These are phyloP conservation scores for Bombus consobrinus DNA, from an alignment of 1,140 invertebrate species.

Conservation along the genomic window DNA sequence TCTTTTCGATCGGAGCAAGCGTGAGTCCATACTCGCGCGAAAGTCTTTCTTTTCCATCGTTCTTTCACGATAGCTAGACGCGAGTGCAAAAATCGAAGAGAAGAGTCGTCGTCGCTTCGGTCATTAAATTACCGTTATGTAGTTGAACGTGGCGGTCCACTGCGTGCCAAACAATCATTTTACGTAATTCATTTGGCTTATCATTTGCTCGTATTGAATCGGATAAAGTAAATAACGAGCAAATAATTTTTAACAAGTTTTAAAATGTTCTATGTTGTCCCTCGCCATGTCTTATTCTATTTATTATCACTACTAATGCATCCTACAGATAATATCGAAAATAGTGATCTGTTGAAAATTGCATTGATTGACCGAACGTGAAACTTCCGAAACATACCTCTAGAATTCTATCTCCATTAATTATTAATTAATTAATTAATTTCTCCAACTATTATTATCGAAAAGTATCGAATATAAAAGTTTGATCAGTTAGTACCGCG, in stretches of 20 bases:
- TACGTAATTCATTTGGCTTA: slow-evolving; percentile 41
- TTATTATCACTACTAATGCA: neutral
- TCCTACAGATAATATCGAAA: slow-evolving; percentile 4
- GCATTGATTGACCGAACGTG: neutral
- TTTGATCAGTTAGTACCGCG: neutral
- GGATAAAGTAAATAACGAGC: slow-evolving; percentile 52
- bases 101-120: neutral
- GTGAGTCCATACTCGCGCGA: neutral
- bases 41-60: neutral
- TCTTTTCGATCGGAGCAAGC: neutral
- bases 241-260: slow-evolving; percentile 40
- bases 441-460: neutral
- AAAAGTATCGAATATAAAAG: neutral
- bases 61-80: neutral
- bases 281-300: slow-evolving; percentile 4
- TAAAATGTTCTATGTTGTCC: slow-evolving; percentile 31
- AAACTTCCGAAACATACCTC: neutral
- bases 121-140: slow-evolving; percentile 49
- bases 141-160: slow-evolving; percentile 31
- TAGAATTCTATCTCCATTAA: too few relatives aligned
- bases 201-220: slow-evolving; percentile 34
- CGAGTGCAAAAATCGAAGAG: neutral
- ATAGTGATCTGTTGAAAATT: neutral
- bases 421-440: too few relatives aligned
- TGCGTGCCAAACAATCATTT: slow-evolving; percentile 52